Evolutionary conservation across 2,797 vertebrate genomes (phyloP).

Genomic region (Pitangus sulphuratus): DNA sequence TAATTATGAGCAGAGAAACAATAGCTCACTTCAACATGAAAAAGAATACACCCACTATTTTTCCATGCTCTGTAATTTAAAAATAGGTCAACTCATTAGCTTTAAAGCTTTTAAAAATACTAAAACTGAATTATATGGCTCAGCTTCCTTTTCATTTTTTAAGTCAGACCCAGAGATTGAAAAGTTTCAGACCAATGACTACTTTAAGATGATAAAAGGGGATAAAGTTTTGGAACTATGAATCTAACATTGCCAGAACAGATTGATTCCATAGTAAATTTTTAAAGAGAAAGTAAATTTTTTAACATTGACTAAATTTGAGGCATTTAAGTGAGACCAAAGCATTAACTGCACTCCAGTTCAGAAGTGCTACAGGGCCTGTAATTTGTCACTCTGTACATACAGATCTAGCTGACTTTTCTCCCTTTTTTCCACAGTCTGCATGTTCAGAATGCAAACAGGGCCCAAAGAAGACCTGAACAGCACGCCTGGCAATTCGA

Average conservation of each 20-base stretch:
- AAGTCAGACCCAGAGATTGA: neutral
- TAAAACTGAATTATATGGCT: neutral
- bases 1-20: conserved; percentile 31
- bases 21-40: conserved; percentile 28
- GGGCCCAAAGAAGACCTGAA: neutral
- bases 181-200: neutral
- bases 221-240: conserved; percentile 23
- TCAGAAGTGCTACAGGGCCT: conserved; percentile 9
- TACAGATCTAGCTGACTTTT: neutral
- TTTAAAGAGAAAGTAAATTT: conserved; percentile 50
- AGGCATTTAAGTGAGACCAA: conserved; percentile 43
- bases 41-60: conserved; percentile 37
- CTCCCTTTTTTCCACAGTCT: neutral
- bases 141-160: neutral
- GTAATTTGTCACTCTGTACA: neutral
- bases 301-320: conserved; percentile 17
- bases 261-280: conserved; percentile 38
- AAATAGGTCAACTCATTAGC: conserved; percentile 1
- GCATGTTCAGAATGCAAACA: neutral
- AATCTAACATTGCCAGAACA: conserved; percentile 8
- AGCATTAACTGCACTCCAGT: neutral
- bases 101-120: conserved; percentile 13
- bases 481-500: neutral
- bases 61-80: conserved; percentile 24
- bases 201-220: neutral